Evolutionary conservation across 2,797 vertebrate genomes (phyloP).

Genomic region (Microctenopoma lineatum): DNA sequence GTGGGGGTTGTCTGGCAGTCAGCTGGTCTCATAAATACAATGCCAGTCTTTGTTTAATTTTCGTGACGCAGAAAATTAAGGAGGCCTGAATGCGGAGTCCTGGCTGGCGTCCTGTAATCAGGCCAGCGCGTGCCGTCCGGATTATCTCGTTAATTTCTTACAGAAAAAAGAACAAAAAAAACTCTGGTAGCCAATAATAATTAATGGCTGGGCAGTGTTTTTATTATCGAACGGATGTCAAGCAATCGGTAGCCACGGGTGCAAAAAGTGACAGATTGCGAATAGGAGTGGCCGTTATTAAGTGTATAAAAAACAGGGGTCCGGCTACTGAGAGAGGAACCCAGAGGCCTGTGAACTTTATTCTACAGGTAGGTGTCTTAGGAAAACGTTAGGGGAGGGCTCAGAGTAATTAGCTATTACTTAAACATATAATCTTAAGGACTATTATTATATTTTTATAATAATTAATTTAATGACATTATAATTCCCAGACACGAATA

Average conservation of each 20-base stretch:
- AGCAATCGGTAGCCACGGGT: constrained; percentile 86
- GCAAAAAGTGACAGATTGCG: constrained; percentile 89
- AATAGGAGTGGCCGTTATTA: constrained; percentile 83
- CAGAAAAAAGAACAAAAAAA: constrained; percentile 79
- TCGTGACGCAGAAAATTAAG: constrained; percentile 92
- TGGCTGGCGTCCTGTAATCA: constrained; percentile 93
- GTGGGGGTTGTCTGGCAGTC: constrained; percentile 71
- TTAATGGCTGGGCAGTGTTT: constrained; percentile 90
- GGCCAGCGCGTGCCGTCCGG: constrained; percentile 93
- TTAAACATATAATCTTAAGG: background rate
- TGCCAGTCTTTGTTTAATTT: constrained; percentile 86
- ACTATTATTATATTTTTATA: background rate
- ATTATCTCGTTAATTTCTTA: constrained; percentile 98
- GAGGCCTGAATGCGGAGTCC: constrained; percentile 84
- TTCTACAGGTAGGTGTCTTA: constrained; percentile 64
- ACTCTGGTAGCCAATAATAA: constrained; percentile 86
- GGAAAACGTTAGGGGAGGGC: constrained; percentile 28
- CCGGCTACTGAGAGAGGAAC: constrained; percentile 25
- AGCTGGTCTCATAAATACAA: constrained; percentile 80
- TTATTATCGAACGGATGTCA: constrained; percentile 91
- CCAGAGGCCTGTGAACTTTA: constrained; percentile 48
- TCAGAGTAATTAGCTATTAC: constrained; percentile 39
- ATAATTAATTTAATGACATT: too few relatives aligned
- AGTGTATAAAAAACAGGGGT: constrained; percentile 68
- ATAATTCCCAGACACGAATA: too few relatives aligned